Evolutionary conservation across 2,113 vertebrate species (phyloP).

Genomic region (Cottus gobio): DNA sequence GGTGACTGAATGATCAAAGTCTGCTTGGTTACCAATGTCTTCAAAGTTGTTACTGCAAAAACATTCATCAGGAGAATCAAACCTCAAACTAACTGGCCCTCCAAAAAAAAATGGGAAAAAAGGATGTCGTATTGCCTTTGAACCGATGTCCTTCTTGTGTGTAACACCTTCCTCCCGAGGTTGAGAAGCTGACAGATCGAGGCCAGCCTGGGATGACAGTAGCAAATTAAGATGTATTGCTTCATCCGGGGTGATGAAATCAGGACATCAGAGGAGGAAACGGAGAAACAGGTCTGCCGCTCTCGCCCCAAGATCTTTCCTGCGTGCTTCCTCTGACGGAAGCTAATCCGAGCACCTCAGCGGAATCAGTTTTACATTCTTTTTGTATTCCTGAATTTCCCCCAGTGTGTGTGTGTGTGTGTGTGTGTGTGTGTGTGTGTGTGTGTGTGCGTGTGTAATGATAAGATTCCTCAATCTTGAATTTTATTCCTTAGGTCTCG

Average conservation of each 20-base stretch:
- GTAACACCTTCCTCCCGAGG: constrained; percentile 63
- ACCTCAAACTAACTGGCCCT: constrained; percentile 12
- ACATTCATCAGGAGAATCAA: constrained; percentile 25
- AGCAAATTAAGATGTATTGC: constrained; percentile 78
- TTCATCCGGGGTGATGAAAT: constrained; percentile 75
- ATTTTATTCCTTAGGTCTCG: constrained; percentile 69
- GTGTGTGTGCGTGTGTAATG: constrained; percentile 8
- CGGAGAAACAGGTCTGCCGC: constrained; percentile 32
- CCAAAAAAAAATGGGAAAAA: constrained; percentile 7
- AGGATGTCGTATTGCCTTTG: constrained; percentile 61
- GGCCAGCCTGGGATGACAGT: constrained; percentile 72
- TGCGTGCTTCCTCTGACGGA: constrained; percentile 31
- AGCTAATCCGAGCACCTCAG: constrained; percentile 20
- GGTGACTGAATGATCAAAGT: constrained; percentile 19
- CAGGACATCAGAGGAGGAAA: constrained; percentile 69
- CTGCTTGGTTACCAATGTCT: not conserved
- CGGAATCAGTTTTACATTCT: constrained; percentile 13
- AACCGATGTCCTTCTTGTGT: constrained; percentile 67
- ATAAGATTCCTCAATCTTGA: constrained; percentile 47
- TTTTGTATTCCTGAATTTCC: constrained; percentile 16
- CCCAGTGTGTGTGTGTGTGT: not conserved
- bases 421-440: not conserved
- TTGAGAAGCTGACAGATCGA: constrained; percentile 76
- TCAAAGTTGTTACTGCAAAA: constrained; percentile 2
- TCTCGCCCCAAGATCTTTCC: constrained; percentile 27